Base-by-base conservation (phyloP, 1,140 invertebrate genomes). In the Drosophila takahashii region DNA sequence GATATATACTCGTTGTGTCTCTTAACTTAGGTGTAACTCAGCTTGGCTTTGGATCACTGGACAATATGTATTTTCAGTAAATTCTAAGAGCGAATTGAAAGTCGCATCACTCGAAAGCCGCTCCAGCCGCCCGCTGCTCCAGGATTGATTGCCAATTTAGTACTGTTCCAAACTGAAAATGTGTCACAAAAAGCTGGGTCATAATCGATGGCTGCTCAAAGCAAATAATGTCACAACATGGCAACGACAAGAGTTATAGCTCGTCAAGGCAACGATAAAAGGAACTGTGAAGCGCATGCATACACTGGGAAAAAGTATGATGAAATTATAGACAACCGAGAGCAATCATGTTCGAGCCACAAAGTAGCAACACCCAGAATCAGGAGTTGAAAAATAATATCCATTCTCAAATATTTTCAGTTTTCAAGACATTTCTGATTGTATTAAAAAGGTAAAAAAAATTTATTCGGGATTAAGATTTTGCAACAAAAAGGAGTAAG, bases 11-110 rank as follows among this genome's bases (percentile, higher is more conserved):
- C 29, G 29, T 9, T 56, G 27, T 34, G 27, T 48, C 27, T 54
- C 56, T 74, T 66, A 62, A 76, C 64, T 77, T 87, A 83, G 39
- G 45, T 61, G 32, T 77, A 77, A 64, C 75, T 83, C 62, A 87
- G 83, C 83, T 87, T 87, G 77, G 83, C 83, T 87, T 86, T 76
- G 51, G 54, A 75, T 86, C 83, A 87, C 80, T 83, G 83, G 67
- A 75, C 79, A 67, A 67, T 74, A 70, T 47, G 61, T 73, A 45
- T 56, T 78, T 58, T 65, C 6, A 51, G 54, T 37, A 37, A 79
- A 85, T 58, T 73, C 56, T 54, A 77, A 45, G 56, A 53, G 26
- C 34, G 48, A 81, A 51, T 48, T 58, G 51, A 22, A 59, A 44
- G 44, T 53, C 45, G 45, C 65, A n/a, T 70, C 32, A 39, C 64